Conservation (phyloP, 2,113 vertebrate genomes). For the Amphilophus citrinellus region DNA sequence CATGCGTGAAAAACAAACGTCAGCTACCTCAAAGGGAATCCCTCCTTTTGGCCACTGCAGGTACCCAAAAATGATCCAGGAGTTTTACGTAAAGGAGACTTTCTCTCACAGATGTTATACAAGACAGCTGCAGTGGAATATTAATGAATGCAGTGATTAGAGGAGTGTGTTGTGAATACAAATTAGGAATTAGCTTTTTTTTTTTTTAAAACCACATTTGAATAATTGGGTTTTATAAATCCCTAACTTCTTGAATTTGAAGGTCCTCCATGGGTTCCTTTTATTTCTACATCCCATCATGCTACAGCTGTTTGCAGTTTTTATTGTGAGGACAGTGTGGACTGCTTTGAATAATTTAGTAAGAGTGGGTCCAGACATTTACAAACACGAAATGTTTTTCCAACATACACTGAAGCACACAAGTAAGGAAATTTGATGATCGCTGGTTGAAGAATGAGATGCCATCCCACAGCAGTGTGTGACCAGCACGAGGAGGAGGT, state of each 20-base stretch:
- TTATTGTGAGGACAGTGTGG: background rate
- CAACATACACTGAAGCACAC: too few species aligned
- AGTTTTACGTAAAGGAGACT: background rate
- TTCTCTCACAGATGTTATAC: constrained; percentile 26
- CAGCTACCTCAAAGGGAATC: constrained; percentile 35
- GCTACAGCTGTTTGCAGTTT: background rate
- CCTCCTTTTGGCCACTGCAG: constrained; percentile 20
- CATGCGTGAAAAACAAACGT: constrained; percentile 44
- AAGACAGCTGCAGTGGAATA: constrained; percentile 56
- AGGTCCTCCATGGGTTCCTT: background rate
- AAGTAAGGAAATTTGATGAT: too few species aligned
- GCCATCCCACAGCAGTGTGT: too few species aligned
- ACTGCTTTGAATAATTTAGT: background rate
- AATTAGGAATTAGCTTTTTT: background rate
- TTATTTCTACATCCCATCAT: background rate
- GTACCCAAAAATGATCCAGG: background rate
- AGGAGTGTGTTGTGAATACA: constrained; percentile 2
- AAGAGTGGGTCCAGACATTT: background rate
- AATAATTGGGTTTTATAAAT: background rate
- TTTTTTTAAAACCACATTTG: background rate
- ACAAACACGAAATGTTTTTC: background rate
- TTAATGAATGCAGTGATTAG: constrained; percentile 3
- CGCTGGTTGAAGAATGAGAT: too few species aligned
- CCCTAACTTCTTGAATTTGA: background rate
- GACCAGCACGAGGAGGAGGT: too few species aligned